A percentile compares a stretch with the other conserved stretches of the same genome.
Conservation (phyloP, 1,140 invertebrate species). For the Homarus americanus region DNA sequence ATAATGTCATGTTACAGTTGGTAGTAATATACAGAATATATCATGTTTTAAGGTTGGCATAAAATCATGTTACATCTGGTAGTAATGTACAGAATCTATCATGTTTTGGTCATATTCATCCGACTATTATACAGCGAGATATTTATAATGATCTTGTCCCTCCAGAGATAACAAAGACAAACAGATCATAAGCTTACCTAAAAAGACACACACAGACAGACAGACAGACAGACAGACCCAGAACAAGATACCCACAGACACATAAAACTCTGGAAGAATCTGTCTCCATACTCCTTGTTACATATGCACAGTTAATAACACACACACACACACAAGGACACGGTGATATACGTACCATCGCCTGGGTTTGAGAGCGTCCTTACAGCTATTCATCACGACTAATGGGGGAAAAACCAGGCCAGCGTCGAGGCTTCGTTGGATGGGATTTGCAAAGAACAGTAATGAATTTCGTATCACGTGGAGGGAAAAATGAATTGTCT, state of each 20-base stretch:
- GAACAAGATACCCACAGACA: background rate
- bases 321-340: background rate
- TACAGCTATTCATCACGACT: conserved; percentile 18
- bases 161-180: no score
- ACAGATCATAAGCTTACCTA: no score
- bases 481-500: no score
- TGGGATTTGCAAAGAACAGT: conserved; percentile 37
- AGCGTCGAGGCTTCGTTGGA: conserved; percentile 5
- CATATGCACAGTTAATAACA: background rate
- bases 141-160: no score
- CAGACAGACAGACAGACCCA: background rate
- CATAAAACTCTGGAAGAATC: background rate
- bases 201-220: background rate
- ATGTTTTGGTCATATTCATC: no score
- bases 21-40: no score
- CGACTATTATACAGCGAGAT: no score
- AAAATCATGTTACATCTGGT: no score
- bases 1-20: no score
- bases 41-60: no score
- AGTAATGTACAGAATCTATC: no score
- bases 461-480: conserved; percentile 29
- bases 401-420: conserved; percentile 12
- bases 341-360: background rate
- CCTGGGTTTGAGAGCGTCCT: no score
- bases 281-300: background rate